Percentiles rank a stretch among this genome's conserved stretches.
Evolutionary conservation across 1,140 invertebrate species (phyloP).

Genomic region (Phthorimaea operculella): DNA sequence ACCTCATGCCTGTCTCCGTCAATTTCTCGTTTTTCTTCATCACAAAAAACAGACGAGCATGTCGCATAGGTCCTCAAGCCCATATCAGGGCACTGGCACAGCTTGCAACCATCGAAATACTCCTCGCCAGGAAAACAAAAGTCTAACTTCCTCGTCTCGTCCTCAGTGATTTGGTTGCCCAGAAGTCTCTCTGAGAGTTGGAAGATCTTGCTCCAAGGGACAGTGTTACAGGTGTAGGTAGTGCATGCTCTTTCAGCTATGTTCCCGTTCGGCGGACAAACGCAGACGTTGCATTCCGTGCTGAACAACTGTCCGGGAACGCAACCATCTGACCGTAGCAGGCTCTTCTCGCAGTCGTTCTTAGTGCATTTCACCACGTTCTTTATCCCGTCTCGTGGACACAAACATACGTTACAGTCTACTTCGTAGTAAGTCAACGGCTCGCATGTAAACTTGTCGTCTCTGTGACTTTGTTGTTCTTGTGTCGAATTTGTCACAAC

Average conservation of each 20-base stretch:
- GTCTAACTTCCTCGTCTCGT: slow-evolving; percentile 32
- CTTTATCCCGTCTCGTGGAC: slow-evolving; percentile 44
- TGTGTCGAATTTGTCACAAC: neutral
- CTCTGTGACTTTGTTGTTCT: too few relatives aligned
- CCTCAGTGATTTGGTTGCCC: slow-evolving; percentile 20
- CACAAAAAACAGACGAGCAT: slow-evolving; percentile 35
- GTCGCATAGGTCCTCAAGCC: slow-evolving; percentile 43
- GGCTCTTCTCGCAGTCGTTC: slow-evolving; percentile 43
- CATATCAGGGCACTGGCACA: slow-evolving; percentile 49
- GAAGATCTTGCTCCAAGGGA: slow-evolving; percentile 37
- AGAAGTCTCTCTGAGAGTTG: slow-evolving; percentile 33
- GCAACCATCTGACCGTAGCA: slow-evolving; percentile 41
- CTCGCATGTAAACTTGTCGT: slow-evolving; percentile 41
- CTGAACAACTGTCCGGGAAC: slow-evolving; percentile 51
- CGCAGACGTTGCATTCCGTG: slow-evolving; percentile 61
- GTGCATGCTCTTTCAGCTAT: slow-evolving; percentile 56
- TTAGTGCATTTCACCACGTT: slow-evolving; percentile 52
- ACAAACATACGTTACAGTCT: slow-evolving; percentile 55
- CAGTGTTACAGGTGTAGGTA: slow-evolving; percentile 33
- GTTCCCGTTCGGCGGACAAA: slow-evolving; percentile 58
- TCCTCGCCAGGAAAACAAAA: slow-evolving; percentile 53
- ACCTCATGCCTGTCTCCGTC: slow-evolving; percentile 1
- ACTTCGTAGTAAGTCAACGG: slow-evolving; percentile 51
- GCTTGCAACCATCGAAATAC: slow-evolving; percentile 40
- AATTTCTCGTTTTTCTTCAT: slow-evolving; percentile 15